Percentiles rank a stretch among this genome's conserved stretches.
phyloP scores from a whole-genome alignment of 2,797 vertebrate species.

The Cynodonichthys magdalenae region DNA sequence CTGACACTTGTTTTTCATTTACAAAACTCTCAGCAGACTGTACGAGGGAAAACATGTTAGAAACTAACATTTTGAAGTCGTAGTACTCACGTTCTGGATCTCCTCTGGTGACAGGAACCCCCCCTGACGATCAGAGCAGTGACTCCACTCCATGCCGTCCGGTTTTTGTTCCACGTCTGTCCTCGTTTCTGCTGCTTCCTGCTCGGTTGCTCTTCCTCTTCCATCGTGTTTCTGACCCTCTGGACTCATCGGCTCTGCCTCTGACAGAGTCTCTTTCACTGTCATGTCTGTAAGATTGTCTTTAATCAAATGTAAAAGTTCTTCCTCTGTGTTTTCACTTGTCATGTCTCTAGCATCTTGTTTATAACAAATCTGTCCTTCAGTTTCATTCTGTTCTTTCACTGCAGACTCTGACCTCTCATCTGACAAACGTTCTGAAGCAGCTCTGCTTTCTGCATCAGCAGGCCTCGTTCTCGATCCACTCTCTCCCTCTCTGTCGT shows the following conservation, averaged over 20 bases:
- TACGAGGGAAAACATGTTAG: neutral
- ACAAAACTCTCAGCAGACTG: neutral
- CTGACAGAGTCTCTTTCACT: neutral
- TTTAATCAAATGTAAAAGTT: neutral
- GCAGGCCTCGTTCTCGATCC: neutral
- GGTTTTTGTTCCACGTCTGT: neutral
- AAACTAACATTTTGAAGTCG: neutral
- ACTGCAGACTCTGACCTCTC: constrained; percentile 8
- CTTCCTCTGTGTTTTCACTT: constrained; percentile 11
- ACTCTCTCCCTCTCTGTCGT: neutral
- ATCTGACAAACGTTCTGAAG: constrained; percentile 8
- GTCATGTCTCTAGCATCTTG: neutral
- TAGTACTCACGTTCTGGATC: constrained; percentile 70
- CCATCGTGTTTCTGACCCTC: constrained; percentile 3
- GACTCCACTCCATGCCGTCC: constrained; percentile 25
- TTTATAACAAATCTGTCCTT: neutral
- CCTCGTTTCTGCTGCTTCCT: neutral
- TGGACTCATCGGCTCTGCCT: neutral
- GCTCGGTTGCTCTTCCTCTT: neutral
- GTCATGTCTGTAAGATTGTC: neutral
- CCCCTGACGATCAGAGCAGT: constrained; percentile 27
- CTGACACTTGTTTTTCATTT: too few relatives aligned
- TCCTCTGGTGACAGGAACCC: constrained; percentile 70
- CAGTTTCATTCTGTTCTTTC: neutral
- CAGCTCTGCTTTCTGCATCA: neutral